Evolutionary conservation across 2,888 invertebrate genomes (phyloP), one percentile per base, ranked within the genome.

Genomic region (Panopea generosa): DNA sequence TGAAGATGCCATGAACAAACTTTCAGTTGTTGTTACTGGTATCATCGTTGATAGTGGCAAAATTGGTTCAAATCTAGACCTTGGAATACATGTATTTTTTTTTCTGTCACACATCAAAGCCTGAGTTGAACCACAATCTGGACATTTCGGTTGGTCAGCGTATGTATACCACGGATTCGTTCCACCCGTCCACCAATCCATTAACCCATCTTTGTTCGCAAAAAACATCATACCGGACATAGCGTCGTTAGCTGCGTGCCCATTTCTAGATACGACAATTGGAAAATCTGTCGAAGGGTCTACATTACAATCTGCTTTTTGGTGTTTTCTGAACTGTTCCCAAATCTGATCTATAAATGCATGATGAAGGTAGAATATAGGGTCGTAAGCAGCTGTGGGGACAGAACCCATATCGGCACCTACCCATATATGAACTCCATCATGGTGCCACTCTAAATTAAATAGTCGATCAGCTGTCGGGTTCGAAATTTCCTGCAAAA

Each of bases 331-430:
- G 62, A 85, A 87, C 47, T 78, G 60, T 49, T 82, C 80, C 85
- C 85, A 86, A 9, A 86, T 59, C 67, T 83, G 79, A 65, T 87
- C 87, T n/a, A 85, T 79, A 56, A 78, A 86, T 2, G 84, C 73
- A 61, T 86, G 85, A 60, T 84, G 80, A n/a, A 87, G 26, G 70
- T 83, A 87, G 71, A 86, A 87, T 26, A 82, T 50, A 1, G 85
- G 84, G 43, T 87, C 86, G 57, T 53, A 77, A 18, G 84, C 65
- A 1, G 85, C 75, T 0, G 82, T 79, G 27, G 77, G 67, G 40
- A 83, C 53, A 4, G 52, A 59, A 1, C 38, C 66, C 84, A 87
- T 83, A 16, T 79, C 69, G 0, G 84, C 86, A 2, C 87, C 87
- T 11, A 84, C 65, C 63, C 68, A 86, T 16, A 67, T 61, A 62